These are phyloP conservation scores for Ylistrum balloti DNA, from an alignment of 1,140 invertebrate species.

Conservation along the genomic window DNA sequence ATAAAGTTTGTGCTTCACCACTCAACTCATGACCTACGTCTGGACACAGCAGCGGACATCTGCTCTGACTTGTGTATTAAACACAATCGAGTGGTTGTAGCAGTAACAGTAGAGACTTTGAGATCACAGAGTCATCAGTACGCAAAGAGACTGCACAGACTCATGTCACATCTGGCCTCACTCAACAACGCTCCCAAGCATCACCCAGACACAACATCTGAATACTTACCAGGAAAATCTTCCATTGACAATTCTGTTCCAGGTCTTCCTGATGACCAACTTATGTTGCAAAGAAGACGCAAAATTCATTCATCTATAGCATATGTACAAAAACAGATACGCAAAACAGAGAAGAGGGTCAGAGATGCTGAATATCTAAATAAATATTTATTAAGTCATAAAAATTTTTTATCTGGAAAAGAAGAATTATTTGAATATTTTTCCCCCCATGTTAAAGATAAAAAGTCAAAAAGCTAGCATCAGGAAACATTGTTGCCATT, in stretches of 20 bases:
- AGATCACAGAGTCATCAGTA: neutral
- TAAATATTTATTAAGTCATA: constrained; percentile 21
- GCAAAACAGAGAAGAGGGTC: neutral
- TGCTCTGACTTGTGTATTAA: constrained; percentile 68
- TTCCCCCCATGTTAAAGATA: neutral
- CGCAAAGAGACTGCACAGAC: neutral
- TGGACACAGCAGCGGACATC: constrained; percentile 66
- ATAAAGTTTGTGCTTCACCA: constrained; percentile 87
- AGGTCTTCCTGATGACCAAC: neutral
- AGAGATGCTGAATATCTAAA: neutral
- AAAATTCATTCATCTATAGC: constrained; percentile 3
- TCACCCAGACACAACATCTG: neutral
- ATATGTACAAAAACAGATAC: constrained; percentile 7
- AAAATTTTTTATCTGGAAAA: neutral
- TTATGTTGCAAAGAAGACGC: neutral
- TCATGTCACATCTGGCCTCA: neutral
- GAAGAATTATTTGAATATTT: neutral
- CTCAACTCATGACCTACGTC: constrained; percentile 65
- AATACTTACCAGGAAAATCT: neutral
- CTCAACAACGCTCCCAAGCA: neutral
- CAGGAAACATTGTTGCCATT: too few relatives aligned
- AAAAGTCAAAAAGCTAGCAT: constrained; percentile 33
- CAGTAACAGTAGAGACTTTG: constrained; percentile 42
- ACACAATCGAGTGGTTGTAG: constrained; percentile 60
- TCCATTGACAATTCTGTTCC: neutral